Conservation (phyloP, 2,888 invertebrate species). For the Orthonychiurus folsomi region DNA sequence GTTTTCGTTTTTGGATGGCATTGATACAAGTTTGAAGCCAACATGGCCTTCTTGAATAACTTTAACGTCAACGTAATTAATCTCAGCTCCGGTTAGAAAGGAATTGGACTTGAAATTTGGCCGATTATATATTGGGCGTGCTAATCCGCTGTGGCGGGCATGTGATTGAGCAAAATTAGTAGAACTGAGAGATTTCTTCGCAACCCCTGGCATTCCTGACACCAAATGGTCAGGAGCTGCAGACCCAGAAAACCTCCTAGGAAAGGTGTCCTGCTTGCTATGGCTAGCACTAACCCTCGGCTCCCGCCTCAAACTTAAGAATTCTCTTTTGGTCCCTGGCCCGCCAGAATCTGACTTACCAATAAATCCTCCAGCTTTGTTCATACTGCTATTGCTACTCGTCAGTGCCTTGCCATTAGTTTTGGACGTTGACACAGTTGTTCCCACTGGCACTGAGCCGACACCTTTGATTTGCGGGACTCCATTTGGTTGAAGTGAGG, state of each 20-base stretch:
- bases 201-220: neutral
- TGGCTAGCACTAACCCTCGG: neutral
- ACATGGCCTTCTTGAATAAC: neutral
- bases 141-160: neutral
- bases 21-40: neutral
- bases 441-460: no score
- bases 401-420: no score
- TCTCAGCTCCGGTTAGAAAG: neutral
- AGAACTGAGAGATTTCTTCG: neutral
- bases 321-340: neutral
- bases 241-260: neutral
- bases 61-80: neutral
- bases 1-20: neutral
- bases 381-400: no score
- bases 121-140: neutral
- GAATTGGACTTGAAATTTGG: neutral
- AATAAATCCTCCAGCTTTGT: no score
- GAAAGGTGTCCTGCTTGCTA: neutral
- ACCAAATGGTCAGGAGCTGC: neutral
- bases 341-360: neutral
- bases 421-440: no score
- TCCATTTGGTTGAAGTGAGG: no score
- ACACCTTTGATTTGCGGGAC: no score
- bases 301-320: slow-evolving; percentile 5
- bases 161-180: neutral